Conservation (phyloP, 2,888 invertebrate species). For the Perizoma flavofasciatum region DNA sequence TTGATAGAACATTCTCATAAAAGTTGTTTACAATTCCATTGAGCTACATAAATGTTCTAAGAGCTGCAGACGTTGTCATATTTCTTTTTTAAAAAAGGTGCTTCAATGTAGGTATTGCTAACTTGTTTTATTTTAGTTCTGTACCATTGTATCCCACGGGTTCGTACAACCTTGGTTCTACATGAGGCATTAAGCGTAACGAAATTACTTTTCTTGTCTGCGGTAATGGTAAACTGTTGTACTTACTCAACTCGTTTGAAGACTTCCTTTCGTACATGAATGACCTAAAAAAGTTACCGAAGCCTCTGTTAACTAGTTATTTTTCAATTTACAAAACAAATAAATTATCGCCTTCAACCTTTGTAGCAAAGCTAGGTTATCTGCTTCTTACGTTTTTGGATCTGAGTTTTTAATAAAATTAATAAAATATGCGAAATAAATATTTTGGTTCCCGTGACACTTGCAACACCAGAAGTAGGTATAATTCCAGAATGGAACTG, state of each 20-base stretch:
- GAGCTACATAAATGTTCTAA: background rate
- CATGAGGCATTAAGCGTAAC: conserved; percentile 46
- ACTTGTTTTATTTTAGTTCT: no score
- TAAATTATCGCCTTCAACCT: no score
- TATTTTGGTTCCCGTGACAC: no score
- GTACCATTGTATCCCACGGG: conserved; percentile 22
- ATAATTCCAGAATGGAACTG: no score
- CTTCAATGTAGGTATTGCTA: background rate
- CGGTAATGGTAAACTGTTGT: conserved; percentile 75
- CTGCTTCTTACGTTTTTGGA: no score
- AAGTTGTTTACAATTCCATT: conserved; percentile 15
- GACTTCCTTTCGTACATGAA: conserved; percentile 6
- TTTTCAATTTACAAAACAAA: no score
- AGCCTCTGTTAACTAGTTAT: background rate
- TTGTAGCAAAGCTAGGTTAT: no score
- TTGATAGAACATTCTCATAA: conserved; percentile 20
- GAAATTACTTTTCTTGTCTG: conserved; percentile 45
- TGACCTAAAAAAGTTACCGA: conserved; percentile 6
- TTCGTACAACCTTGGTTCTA: conserved; percentile 17
- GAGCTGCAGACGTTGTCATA: background rate
- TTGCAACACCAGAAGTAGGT: no score
- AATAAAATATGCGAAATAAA: no score
- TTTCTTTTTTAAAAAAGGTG: conserved; percentile 5
- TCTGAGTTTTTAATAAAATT: no score
- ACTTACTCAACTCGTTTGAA: background rate